These are phyloP conservation scores for Pteropus alecto DNA, from an alignment of 2,113 vertebrate genomes.

Conservation along the genomic window DNA sequence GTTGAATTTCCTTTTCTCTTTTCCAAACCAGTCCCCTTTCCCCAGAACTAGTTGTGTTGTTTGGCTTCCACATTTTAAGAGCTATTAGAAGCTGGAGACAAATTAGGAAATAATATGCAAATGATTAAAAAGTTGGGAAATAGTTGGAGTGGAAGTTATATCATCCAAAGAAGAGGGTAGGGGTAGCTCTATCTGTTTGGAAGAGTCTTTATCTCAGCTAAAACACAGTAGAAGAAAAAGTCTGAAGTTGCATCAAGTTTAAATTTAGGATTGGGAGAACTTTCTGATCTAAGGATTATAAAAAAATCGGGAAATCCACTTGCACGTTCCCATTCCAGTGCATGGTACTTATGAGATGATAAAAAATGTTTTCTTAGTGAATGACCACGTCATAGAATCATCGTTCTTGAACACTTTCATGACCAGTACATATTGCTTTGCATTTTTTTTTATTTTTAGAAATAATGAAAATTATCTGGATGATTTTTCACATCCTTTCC, in stretches of 20 bases:
- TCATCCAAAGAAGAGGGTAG: background rate
- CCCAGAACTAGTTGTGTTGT: background rate
- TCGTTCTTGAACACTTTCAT: background rate
- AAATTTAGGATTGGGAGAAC: background rate
- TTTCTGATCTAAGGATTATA: background rate
- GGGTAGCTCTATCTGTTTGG: background rate
- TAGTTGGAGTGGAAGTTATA: background rate
- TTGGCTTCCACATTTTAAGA: slow-evolving; percentile 40
- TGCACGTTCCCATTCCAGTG: background rate
- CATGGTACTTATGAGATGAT: background rate
- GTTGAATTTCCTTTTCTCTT: background rate
- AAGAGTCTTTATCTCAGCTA: slow-evolving; percentile 15
- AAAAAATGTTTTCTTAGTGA: slow-evolving; percentile 29
- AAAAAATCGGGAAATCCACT: background rate
- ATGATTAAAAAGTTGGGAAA: slow-evolving; percentile 16
- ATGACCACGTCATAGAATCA: background rate
- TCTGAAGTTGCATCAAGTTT: background rate
- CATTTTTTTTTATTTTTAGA: background rate
- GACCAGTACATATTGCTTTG: background rate
- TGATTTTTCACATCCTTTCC: background rate
- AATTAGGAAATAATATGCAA: slow-evolving; percentile 25
- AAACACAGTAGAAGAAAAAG: background rate
- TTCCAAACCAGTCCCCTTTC: background rate
- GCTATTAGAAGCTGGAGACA: slow-evolving; percentile 17
- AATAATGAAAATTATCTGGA: background rate